Conservation (phyloP, 2,888 invertebrate genomes). For the Cerceris rybyensis region DNA sequence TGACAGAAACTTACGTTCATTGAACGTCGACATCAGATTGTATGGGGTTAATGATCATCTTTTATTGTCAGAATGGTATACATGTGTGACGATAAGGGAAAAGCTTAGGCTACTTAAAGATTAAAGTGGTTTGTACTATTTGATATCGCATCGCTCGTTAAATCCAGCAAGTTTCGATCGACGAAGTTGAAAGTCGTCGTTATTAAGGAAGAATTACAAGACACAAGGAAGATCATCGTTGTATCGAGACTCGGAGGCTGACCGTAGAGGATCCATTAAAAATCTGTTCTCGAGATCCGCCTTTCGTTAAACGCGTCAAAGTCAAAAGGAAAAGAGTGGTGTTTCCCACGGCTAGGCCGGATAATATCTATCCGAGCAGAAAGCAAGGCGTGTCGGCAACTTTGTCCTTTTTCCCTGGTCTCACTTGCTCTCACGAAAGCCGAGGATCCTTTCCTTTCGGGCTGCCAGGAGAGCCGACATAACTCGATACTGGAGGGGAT, state of each 20-base stretch:
- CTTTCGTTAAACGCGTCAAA: constrained; percentile 21
- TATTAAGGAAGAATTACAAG: too few species aligned
- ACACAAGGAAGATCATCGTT: neutral
- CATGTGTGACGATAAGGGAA: too few species aligned
- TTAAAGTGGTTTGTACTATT: too few species aligned
- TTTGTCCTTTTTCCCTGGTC: constrained; percentile 19
- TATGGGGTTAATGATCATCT: too few species aligned
- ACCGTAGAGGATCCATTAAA: neutral
- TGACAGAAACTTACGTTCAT: too few species aligned
- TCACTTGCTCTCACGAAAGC: constrained; percentile 20
- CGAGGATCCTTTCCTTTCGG: constrained; percentile 39
- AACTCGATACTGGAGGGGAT: constrained; percentile 54
- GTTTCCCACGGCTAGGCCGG: constrained; percentile 59
- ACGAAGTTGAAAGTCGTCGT: too few species aligned
- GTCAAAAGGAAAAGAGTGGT: constrained; percentile 19
- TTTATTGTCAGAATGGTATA: too few species aligned
- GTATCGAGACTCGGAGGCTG: neutral
- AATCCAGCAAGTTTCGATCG: too few species aligned
- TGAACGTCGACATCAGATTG: too few species aligned
- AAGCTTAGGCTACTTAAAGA: too few species aligned
- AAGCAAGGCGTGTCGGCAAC: constrained; percentile 42
- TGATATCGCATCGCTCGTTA: too few species aligned
- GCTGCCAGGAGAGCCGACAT: constrained; percentile 36
- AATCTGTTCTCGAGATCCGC: neutral
- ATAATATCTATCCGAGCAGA: constrained; percentile 41